Evolutionary conservation across 2,797 vertebrate species (phyloP).

Genomic region (Hephaestus fuliginosus): DNA sequence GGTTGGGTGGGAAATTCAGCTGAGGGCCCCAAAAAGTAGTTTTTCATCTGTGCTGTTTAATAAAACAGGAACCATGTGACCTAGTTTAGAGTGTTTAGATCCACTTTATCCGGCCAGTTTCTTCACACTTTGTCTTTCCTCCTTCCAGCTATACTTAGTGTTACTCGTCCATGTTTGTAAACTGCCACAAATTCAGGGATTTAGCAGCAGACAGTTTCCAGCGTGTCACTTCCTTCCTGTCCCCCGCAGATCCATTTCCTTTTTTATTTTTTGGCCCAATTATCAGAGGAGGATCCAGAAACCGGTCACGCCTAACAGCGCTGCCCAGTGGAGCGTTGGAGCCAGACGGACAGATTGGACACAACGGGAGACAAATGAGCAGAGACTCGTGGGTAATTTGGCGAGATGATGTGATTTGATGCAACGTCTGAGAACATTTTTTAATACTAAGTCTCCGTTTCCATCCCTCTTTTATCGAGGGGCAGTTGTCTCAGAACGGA

Average conservation of each 20-base stretch:
- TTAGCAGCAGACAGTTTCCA: conserved; percentile 16
- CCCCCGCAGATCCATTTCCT: conserved; percentile 16
- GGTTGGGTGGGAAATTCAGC: background rate
- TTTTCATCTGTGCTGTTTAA: background rate
- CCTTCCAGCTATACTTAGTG: conserved; percentile 34
- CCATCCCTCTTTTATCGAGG: background rate
- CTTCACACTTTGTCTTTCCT: conserved; percentile 27
- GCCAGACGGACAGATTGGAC: conserved; percentile 56
- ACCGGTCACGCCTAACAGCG: conserved; percentile 18
- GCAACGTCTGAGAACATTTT: conserved; percentile 38
- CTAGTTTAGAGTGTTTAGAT: conserved; percentile 24
- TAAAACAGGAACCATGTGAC: conserved; percentile 30
- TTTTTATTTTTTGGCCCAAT: background rate
- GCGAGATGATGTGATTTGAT: conserved; percentile 57
- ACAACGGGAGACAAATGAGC: conserved; percentile 57
- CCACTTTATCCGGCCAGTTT: background rate
- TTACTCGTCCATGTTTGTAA: conserved; percentile 27
- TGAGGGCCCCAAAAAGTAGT: background rate
- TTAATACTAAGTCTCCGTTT: background rate
- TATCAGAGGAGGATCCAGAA: conserved; percentile 26
- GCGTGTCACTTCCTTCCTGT: conserved; percentile 30
- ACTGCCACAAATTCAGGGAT: conserved; percentile 27
- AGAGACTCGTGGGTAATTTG: conserved; percentile 66
- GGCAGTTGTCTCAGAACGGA: background rate
- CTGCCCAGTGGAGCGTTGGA: conserved; percentile 23